Evolutionary conservation across 2,888 invertebrate species (phyloP).

Genomic region (Caenorhabditis angaria): DNA sequence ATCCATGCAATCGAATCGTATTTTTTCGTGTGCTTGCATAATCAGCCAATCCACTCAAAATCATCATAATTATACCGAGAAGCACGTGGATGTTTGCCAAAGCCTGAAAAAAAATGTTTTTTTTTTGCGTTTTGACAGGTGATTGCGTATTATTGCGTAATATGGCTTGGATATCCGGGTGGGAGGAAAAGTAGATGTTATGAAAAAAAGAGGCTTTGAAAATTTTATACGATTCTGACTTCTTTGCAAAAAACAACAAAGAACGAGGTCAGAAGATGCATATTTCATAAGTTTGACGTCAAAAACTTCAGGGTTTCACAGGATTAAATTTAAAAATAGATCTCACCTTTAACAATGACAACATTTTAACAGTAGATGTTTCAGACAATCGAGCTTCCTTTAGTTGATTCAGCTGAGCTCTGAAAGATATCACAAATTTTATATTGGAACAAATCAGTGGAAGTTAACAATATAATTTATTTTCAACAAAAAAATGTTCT

Average conservation of each 20-base stretch:
- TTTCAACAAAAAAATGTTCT: neutral
- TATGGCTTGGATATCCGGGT: neutral
- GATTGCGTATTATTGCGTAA: neutral
- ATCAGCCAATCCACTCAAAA: constrained; percentile 63
- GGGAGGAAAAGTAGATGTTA: too few species aligned
- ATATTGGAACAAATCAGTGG: constrained; percentile 3
- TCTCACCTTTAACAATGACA: constrained; percentile 49
- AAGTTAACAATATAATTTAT: neutral
- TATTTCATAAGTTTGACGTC: too few species aligned
- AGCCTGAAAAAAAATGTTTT: constrained; percentile 45
- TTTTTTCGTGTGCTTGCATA: constrained; percentile 60
- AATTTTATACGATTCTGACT: too few species aligned
- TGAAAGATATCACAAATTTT: constrained; percentile 27
- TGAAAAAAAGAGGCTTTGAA: too few species aligned
- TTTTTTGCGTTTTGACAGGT: neutral
- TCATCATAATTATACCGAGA: constrained; percentile 61
- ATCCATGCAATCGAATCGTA: constrained; percentile 59
- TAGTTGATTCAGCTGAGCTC: constrained; percentile 53
- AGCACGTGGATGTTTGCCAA: constrained; percentile 65
- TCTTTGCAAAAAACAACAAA: too few species aligned
- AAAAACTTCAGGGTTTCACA: neutral
- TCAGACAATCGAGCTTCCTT: constrained; percentile 52
- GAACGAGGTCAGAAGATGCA: too few species aligned
- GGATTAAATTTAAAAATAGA: constrained; percentile 5
- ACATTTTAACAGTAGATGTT: constrained; percentile 52